Evolutionary conservation across 2,113 vertebrate genomes (phyloP).

Genomic region (Narcine bancroftii): DNA sequence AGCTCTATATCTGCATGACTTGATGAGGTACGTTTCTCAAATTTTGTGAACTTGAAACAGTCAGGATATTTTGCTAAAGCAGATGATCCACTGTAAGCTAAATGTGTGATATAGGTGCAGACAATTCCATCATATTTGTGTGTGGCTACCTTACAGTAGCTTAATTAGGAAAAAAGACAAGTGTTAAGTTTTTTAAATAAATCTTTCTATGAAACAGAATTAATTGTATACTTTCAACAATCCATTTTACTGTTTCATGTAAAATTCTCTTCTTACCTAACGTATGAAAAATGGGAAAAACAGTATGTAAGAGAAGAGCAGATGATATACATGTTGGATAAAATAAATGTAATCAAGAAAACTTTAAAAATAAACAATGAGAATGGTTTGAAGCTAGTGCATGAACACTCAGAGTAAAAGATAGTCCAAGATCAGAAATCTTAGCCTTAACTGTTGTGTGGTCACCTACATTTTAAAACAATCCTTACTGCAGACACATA

Average conservation of each 20-base stretch:
- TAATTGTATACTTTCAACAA: background rate
- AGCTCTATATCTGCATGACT: background rate
- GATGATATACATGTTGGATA: background rate
- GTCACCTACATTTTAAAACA: background rate
- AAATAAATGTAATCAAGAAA: slow-evolving; percentile 17
- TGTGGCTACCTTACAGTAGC: no score
- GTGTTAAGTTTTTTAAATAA: background rate
- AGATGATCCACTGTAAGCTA: background rate
- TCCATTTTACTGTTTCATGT: background rate
- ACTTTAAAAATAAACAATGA: background rate
- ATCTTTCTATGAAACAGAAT: background rate
- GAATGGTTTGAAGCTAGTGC: background rate
- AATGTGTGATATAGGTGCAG: background rate
- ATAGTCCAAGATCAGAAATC: background rate
- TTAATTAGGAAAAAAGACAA: background rate
- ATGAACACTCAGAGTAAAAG: background rate
- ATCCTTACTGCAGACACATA: background rate
- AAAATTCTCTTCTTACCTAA: background rate
- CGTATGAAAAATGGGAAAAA: background rate
- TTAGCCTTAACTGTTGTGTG: background rate
- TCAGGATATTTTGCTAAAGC: background rate
- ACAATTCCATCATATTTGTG: background rate
- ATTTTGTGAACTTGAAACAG: background rate
- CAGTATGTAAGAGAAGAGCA: background rate
- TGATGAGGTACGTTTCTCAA: background rate